These are phyloP conservation scores for Listronotus bonariensis DNA, from an alignment of 1,140 invertebrate species.

Conservation along the genomic window DNA sequence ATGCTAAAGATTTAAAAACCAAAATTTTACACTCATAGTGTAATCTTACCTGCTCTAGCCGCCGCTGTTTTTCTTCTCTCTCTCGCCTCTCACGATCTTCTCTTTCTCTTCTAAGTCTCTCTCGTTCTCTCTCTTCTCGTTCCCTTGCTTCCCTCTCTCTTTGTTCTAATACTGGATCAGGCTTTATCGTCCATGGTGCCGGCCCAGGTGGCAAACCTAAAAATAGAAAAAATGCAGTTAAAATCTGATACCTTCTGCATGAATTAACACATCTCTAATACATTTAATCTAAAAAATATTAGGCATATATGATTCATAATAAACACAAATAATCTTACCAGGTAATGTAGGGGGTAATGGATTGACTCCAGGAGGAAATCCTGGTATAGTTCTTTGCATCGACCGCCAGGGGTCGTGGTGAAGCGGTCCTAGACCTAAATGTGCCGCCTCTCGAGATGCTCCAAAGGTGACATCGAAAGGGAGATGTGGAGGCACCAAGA, in stretches of 20 bases:
- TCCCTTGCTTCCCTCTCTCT: slow-evolving; percentile 67
- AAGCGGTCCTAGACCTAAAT: slow-evolving; percentile 62
- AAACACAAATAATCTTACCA: slow-evolving; percentile 38
- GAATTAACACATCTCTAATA: too few relatives aligned
- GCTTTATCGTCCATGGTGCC: slow-evolving; percentile 69
- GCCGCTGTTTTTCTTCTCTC: slow-evolving; percentile 60
- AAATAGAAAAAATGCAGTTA: neutral
- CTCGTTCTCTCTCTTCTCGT: slow-evolving; percentile 61
- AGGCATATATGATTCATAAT: neutral
- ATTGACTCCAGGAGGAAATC: slow-evolving; percentile 60
- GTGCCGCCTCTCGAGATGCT: slow-evolving; percentile 57
- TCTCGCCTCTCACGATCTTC: slow-evolving; percentile 58
- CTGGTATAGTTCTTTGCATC: slow-evolving; percentile 66
- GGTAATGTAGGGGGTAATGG: slow-evolving; percentile 67
- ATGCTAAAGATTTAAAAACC: too few relatives aligned
- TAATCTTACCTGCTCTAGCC: slow-evolving; percentile 60
- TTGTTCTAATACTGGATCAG: slow-evolving; percentile 66
- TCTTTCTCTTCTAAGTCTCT: slow-evolving; percentile 58
- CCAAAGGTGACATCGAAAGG: slow-evolving; percentile 69
- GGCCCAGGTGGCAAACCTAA: slow-evolving; percentile 59
- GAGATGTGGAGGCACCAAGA: slow-evolving; percentile 58
- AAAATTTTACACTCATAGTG: too few relatives aligned
- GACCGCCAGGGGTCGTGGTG: slow-evolving; percentile 73
- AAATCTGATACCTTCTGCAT: too few relatives aligned
- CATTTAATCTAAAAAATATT: too few relatives aligned